Conservation (phyloP, 2,113 vertebrate species). For the Oreotrochilus melanogaster region DNA sequence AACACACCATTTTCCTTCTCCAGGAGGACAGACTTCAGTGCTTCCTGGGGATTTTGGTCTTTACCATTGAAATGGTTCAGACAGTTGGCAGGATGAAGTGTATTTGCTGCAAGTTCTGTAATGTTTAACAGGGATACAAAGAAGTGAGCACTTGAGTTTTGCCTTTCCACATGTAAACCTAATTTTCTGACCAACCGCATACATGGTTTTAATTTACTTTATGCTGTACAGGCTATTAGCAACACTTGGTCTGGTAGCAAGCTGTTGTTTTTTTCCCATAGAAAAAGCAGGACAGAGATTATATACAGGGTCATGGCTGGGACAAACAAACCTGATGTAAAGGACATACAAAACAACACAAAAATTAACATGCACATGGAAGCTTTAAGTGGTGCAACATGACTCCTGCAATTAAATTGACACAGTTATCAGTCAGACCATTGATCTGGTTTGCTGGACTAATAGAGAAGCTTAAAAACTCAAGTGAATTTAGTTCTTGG, state of each 20-base stretch:
- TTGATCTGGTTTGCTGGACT: neutral
- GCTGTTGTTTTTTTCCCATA: neutral
- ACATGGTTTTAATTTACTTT: conserved; percentile 11
- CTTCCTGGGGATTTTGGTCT: neutral
- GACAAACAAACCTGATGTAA: neutral
- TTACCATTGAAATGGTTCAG: neutral
- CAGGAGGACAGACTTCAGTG: neutral
- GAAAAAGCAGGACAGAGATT: neutral
- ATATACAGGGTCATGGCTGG: neutral
- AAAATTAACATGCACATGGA: neutral
- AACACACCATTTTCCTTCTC: neutral
- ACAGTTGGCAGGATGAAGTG: neutral
- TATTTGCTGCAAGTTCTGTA: neutral
- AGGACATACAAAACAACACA: neutral
- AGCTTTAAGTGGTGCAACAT: neutral
- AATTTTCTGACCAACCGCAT: neutral
- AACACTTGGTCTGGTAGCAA: neutral
- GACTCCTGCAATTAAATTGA: neutral
- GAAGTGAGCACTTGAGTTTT: neutral
- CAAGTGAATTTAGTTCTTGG: neutral
- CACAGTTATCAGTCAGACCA: neutral
- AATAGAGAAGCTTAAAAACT: neutral
- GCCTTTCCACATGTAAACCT: neutral
- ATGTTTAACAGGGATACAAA: neutral
- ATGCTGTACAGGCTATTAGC: neutral